Base-by-base conservation (phyloP, 2,888 invertebrate species). In the Conomelus anceps region DNA sequence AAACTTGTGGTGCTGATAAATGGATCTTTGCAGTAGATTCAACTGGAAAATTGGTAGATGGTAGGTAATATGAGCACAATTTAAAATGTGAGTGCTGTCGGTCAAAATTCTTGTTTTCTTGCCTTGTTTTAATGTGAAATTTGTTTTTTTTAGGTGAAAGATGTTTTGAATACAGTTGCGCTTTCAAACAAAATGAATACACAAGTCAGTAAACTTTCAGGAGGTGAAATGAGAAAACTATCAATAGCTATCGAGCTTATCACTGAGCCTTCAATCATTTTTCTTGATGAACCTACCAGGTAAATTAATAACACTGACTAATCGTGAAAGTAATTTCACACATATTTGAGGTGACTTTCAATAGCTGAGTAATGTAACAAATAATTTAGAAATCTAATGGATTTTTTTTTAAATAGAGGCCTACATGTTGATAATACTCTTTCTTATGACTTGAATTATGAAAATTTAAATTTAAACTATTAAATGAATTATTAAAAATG, bases 211-310 rank as follows among this genome's bases (percentile, higher is more conserved):
- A 94, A 95, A 86, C 94, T 99, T 86, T 98, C 98, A 20, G 98
- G 98, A 11, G 98, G 98, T 0, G 97, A 99, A 94, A 96, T 96
- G 92, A 99, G 98, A 93, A 95, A 98, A 92, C 94, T 99, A 88
- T 96, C 98, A 0, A 97, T 98, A 91, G 98, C 98, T 11, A 94
- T 98, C 91, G 98, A 99, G 94, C 94, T 99, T 92, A 96, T 98
- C 91, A 97, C 96, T 93, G 98, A 99, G 93, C 98, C 98, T 0
- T 97, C 98, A 0, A 95, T 98, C 88, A 96, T 98, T 96, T 98
- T 98, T 93, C 95, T 99, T 91, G 98, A 99, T 93, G 98, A 99
- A 94, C 98, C 98, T 23, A 98, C 98, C 34, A 98, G 97, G 98
- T 98, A 94, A 92, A 85, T 88, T n/a, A 22, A 20, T 88, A 26